Base-by-base conservation (phyloP, 2,113 vertebrate species). In the Bubalus kerabau region DNA sequence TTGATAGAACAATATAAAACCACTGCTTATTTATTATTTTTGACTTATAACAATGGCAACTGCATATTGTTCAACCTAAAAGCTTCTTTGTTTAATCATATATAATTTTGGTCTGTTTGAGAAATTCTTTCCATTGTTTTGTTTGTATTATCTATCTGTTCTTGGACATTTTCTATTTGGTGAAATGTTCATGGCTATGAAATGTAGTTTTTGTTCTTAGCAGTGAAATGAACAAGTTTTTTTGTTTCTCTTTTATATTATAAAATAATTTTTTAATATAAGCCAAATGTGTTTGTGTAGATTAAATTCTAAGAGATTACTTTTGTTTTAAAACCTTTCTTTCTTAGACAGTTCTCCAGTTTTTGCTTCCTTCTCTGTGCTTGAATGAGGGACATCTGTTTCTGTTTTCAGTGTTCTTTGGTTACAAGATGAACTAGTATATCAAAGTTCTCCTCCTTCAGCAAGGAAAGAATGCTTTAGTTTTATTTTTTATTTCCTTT, bases 371-470 rank as follows among this genome's bases (percentile, higher is more conserved):
- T 98, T 97, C 97, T 98, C 98, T 90, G 57, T 96, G 95, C 90
- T 96, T 97, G 95, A 98, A 95, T 97, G 95, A 98, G 97, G 95
- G 95, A 98, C 97, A 98, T 98, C 98, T 99, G 98, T 96, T 98
- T 98, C 95, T 97, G 98, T 98, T 98, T 98, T 98, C 97, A 94
- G 95, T 92, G 81, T 98, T 98, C 97, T 98, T 98, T 96, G 98
- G 87, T 98, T 97, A 86, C 91, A 89, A 80, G 97, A 90, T 87
- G 87, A 97, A 94, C 96, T 98, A 60, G 0, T 26, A 82, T 98
- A 98, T 95, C 95, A 93, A 97, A 95, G 87, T 93, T 96, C 46
- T 95, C 43, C 59, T 96, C 87, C 84, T 96, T n/a, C 7, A 88
- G 93, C 93, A 97, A 95, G 85, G 60, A 97, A 98, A 98, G 87